A percentile compares a stretch with the other conserved stretches of the same genome.
phyloP scores from a whole-genome alignment of 1,140 invertebrate species.

The Scylla paramamosain region DNA sequence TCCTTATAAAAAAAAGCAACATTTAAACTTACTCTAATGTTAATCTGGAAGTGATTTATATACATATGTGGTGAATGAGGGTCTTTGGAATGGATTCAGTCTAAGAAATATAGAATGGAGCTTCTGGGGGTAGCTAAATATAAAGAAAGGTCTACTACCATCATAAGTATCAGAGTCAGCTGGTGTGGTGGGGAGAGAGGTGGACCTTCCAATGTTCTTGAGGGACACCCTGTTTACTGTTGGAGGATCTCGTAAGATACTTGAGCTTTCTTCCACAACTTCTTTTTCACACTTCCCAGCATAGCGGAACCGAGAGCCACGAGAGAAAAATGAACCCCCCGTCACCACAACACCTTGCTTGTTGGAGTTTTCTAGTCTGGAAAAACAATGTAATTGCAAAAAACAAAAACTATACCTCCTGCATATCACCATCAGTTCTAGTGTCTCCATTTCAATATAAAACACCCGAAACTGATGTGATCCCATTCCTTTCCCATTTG shows the following conservation, averaged over 20 bases:
- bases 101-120: background rate
- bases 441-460: background rate
- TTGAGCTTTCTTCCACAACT: constrained; percentile 86
- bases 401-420: background rate
- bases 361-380: constrained; percentile 90
- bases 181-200: constrained; percentile 72
- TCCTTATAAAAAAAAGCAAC: background rate
- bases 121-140: constrained; percentile 14
- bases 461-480: background rate
- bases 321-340: constrained; percentile 95
- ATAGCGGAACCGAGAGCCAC: constrained; percentile 96
- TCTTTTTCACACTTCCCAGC: constrained; percentile 93
- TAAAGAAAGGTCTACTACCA: constrained; percentile 49
- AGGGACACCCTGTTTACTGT: constrained; percentile 76
- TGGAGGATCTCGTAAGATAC: constrained; percentile 77
- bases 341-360: constrained; percentile 93
- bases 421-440: background rate
- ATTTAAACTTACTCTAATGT: background rate
- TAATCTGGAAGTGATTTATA: constrained; percentile 15
- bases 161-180: constrained; percentile 75
- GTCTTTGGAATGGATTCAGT: constrained; percentile 16
- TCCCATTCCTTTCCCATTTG: background rate
- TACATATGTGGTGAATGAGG: constrained; percentile 27
- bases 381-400: background rate
- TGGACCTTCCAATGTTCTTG: constrained; percentile 71